These are phyloP conservation scores for Leptinotarsa peninsularis DNA, from an alignment of 2,888 invertebrate species.

Conservation along the genomic window DNA sequence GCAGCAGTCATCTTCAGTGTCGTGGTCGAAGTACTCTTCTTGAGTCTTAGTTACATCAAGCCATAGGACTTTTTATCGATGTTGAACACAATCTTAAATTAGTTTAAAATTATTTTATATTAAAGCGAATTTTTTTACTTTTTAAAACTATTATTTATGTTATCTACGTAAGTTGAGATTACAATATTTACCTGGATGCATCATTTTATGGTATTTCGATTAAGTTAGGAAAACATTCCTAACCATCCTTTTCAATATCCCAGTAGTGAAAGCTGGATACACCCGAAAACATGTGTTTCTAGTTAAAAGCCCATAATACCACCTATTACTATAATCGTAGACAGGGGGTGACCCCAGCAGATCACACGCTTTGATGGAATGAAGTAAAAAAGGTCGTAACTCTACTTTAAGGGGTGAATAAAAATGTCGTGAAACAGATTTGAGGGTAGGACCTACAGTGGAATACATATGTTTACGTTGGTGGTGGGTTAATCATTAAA, in stretches of 20 bases:
- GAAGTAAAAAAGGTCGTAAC: conserved; percentile 34
- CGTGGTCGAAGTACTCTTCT: too few species aligned
- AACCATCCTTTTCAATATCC: neutral
- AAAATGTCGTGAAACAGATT: conserved; percentile 23
- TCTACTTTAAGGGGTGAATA: conserved; percentile 31
- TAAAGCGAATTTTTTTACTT: too few species aligned
- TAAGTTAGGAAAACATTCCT: neutral
- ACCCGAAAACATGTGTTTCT: conserved; percentile 55
- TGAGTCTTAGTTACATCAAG: too few species aligned
- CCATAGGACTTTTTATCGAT: too few species aligned
- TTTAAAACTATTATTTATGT: too few species aligned
- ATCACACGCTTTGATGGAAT: conserved; percentile 39
- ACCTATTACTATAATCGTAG: conserved; percentile 54
- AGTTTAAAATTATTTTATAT: too few species aligned
- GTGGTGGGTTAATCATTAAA: neutral
- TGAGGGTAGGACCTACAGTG: conserved; percentile 19
- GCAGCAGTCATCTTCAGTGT: too few species aligned
- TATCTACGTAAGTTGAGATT: too few species aligned
- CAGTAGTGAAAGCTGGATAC: neutral
- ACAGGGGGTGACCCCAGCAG: conserved; percentile 43
- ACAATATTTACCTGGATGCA: too few species aligned
- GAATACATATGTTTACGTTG: conserved; percentile 16
- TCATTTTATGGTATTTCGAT: neutral
- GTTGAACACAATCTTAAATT: too few species aligned
- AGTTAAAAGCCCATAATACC: conserved; percentile 58